These are phyloP conservation scores for Gymnarchus niloticus DNA, from an alignment of 2,113 vertebrate species.

Conservation along the genomic window DNA sequence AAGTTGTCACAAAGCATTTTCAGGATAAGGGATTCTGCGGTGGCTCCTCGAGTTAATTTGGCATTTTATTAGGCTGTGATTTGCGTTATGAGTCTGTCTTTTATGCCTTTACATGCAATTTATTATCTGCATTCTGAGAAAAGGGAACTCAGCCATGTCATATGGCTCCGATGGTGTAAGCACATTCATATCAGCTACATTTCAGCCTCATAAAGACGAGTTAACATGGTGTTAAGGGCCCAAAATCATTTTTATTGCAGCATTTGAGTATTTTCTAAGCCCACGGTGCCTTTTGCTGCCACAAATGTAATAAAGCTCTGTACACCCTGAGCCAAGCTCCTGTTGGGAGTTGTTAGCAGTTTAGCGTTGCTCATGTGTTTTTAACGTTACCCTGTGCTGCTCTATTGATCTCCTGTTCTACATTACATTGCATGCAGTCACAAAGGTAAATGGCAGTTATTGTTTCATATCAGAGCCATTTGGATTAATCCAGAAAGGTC, in stretches of 20 bases:
- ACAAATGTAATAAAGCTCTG: not conserved
- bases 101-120: conserved; percentile 4
- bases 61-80: not conserved
- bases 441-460: not conserved
- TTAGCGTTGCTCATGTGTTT: not conserved
- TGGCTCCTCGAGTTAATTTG: conserved; percentile 2
- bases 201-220: conserved; percentile 37
- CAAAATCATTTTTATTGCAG: not conserved
- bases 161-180: not conserved
- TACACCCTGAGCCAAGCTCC: not conserved
- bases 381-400: not conserved
- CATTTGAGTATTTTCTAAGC: not conserved
- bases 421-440: not conserved
- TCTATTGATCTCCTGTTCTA: not conserved
- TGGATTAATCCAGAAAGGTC: not conserved
- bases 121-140: not conserved
- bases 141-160: not conserved
- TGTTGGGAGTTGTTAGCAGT: not conserved
- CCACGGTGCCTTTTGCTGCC: not conserved
- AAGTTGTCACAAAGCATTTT: not conserved
- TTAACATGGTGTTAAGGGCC: conserved; percentile 24
- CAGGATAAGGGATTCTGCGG: not conserved
- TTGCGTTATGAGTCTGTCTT: not conserved
- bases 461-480: not conserved
- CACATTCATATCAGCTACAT: conserved; percentile 22